Percentiles rank a stretch among this genome's conserved stretches.
phyloP scores from a whole-genome alignment of 2,797 vertebrate genomes.

The Micromesistius poutassou region DNA sequence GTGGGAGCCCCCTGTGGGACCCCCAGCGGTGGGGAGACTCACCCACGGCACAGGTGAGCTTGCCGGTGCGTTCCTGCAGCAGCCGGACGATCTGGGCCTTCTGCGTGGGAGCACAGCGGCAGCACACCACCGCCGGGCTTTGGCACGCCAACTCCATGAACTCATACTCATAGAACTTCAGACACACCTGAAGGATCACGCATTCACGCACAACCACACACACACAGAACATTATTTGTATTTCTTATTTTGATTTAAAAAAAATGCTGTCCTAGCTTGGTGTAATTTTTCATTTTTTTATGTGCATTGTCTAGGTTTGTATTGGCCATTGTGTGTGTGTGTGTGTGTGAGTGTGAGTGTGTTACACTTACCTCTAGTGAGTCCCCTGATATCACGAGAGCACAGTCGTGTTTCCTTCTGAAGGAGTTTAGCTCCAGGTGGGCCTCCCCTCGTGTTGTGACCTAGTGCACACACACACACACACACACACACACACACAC shows the following conservation, averaged over 20 bases:
- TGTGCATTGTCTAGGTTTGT: neutral
- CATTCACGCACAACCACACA: neutral
- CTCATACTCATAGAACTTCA: conserved; percentile 96
- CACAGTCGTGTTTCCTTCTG: conserved; percentile 94
- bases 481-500: conserved; percentile 29
- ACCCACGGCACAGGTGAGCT: conserved; percentile 96
- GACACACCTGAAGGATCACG: conserved; percentile 75
- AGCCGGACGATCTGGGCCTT: conserved; percentile 95
- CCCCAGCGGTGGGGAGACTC: conserved; percentile 40
- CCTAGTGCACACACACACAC: conserved; percentile 63
- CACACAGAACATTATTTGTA: neutral
- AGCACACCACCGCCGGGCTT: conserved; percentile 94
- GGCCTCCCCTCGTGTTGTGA: conserved; percentile 94
- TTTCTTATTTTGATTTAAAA: neutral
- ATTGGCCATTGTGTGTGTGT: no score
- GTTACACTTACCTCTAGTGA: conserved; percentile 84
- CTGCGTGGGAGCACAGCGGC: conserved; percentile 93
- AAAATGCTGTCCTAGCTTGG: neutral
- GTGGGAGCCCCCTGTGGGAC: no score
- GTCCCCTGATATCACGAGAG: conserved; percentile 95
- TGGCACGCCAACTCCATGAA: conserved; percentile 98
- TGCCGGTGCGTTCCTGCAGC: conserved; percentile 93
- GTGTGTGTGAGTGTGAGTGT: no score
- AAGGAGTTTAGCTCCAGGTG: conserved; percentile 96
- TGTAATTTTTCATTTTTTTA: neutral